Conservation (phyloP, 2,113 vertebrate genomes). For the Trogon melanurus region DNA sequence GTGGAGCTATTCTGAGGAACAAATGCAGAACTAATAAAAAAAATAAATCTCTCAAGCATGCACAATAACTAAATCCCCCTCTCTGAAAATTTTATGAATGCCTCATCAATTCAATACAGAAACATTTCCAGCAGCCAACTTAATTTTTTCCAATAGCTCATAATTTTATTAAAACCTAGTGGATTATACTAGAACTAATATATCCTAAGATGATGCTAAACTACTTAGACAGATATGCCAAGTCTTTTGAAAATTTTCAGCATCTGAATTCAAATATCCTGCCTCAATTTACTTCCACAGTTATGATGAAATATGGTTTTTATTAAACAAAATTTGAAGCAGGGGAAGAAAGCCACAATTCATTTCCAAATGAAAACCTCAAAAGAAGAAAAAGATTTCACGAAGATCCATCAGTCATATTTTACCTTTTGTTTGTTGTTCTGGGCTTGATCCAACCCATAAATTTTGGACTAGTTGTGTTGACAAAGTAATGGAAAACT, state of each 20-base stretch:
- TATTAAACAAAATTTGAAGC: constrained; percentile 50
- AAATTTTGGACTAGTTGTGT: constrained; percentile 35
- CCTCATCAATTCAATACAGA: background rate
- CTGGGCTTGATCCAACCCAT: constrained; percentile 37
- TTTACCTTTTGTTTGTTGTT: constrained; percentile 56
- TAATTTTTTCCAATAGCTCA: background rate
- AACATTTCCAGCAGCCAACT: constrained; percentile 11
- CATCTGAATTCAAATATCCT: constrained; percentile 37
- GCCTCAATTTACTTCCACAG: constrained; percentile 12
- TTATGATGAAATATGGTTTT: constrained; percentile 56
- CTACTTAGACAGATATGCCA: constrained; percentile 40
- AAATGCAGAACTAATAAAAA: background rate
- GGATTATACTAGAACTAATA: constrained; percentile 16
- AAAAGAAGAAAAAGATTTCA: constrained; percentile 44
- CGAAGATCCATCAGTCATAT: background rate
- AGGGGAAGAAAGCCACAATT: constrained; percentile 34
- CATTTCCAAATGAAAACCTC: constrained; percentile 49
- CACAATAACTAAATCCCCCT: background rate
- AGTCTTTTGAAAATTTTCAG: constrained; percentile 43
- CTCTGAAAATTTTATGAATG: constrained; percentile 12
- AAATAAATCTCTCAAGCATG: background rate
- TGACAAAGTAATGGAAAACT: constrained; percentile 61
- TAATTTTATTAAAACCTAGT: constrained; percentile 40
- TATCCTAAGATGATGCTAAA: constrained; percentile 26
- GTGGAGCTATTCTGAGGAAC: background rate